Evolutionary conservation across 2,888 invertebrate species (phyloP).

Genomic region (Xanthia togata): DNA sequence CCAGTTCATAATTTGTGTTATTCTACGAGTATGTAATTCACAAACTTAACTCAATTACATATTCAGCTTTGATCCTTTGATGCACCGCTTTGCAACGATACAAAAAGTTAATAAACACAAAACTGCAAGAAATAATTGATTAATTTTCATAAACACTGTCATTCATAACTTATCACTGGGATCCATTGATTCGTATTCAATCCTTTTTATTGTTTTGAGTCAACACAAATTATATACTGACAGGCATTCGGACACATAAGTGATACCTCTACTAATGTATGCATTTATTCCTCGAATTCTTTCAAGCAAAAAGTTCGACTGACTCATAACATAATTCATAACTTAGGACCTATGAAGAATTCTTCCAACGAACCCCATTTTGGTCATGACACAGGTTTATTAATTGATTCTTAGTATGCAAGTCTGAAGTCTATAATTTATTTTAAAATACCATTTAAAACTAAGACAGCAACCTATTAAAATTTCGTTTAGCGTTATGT

Average conservation of each 20-base stretch:
- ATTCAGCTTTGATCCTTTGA: constrained; percentile 1
- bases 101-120: constrained; percentile 35
- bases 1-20: not conserved
- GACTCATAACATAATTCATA: constrained; percentile 40
- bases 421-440: constrained; percentile 59
- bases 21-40: constrained; percentile 3
- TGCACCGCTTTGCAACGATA: constrained; percentile 22
- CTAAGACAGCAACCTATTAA: constrained; percentile 62
- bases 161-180: constrained; percentile 46
- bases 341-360: constrained; percentile 36
- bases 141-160: constrained; percentile 41
- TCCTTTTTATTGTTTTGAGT: constrained; percentile 56
- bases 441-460: constrained; percentile 58
- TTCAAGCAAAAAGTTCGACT: constrained; percentile 46
- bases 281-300: constrained; percentile 55
- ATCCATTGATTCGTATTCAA: constrained; percentile 43
- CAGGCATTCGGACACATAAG: constrained; percentile 53
- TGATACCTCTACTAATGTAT: constrained; percentile 58
- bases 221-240: constrained; percentile 55
- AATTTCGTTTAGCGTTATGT: constrained; percentile 69
- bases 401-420: constrained; percentile 58
- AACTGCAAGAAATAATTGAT: constrained; percentile 19
- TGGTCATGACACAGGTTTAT: constrained; percentile 31
- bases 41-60: not conserved
- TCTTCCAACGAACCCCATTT: constrained; percentile 12